A percentile compares a stretch with the other conserved stretches of the same genome.
Conservation (phyloP, 2,797 vertebrate species). For the Malacoctenus gilli region DNA sequence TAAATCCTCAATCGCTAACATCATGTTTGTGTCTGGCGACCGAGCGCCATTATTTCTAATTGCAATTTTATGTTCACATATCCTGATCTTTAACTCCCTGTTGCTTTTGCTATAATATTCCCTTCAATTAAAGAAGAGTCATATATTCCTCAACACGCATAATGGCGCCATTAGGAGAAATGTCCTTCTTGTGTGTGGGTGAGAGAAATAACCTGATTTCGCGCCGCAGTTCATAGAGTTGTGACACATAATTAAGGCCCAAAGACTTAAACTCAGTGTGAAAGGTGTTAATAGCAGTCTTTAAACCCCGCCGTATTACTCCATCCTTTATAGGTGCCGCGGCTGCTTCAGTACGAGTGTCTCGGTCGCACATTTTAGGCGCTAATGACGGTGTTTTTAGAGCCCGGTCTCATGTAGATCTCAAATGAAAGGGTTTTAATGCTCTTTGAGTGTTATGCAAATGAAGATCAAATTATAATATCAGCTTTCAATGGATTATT, state of each 20-base stretch:
- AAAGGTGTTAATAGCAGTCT: slow-evolving; percentile 22
- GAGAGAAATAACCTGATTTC: slow-evolving; percentile 15
- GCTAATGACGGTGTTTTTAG: no score
- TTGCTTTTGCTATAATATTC: slow-evolving; percentile 31
- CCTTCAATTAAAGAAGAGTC: slow-evolving; percentile 11
- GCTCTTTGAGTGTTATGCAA: no score
- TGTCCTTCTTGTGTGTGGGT: slow-evolving; percentile 5
- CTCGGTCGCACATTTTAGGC: no score
- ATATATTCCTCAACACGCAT: slow-evolving; percentile 5
- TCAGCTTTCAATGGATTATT: no score
- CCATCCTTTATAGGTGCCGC: not conserved
- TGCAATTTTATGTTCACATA: slow-evolving; percentile 44
- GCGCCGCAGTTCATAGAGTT: slow-evolving; percentile 17
- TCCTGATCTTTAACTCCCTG: slow-evolving; percentile 45
- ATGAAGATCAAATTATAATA: no score
- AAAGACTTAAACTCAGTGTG: slow-evolving; percentile 11
- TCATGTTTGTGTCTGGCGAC: slow-evolving; percentile 31
- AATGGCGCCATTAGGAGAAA: slow-evolving; percentile 24
- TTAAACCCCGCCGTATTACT: not conserved
- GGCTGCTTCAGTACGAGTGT: no score
- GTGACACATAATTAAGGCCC: slow-evolving; percentile 29
- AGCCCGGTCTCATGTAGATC: no score
- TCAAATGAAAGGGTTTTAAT: no score
- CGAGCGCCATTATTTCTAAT: slow-evolving; percentile 43
- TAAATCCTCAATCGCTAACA: slow-evolving; percentile 30